Percentiles rank a stretch among this genome's conserved stretches.
These are phyloP conservation scores for Cygnus olor DNA, from an alignment of 2,797 vertebrate species.

Conservation along the genomic window DNA sequence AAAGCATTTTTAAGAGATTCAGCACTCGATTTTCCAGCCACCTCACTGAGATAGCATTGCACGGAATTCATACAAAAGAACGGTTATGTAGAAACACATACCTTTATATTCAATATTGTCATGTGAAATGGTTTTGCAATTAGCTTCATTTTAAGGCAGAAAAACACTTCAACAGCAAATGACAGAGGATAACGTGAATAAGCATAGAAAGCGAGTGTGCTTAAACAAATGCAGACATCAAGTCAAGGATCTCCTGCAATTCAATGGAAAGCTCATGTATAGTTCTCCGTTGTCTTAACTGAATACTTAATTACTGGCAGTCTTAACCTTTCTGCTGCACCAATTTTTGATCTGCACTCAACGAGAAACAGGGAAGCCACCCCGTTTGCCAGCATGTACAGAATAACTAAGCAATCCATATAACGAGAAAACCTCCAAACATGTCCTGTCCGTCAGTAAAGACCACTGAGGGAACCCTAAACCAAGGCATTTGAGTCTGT, in stretches of 20 bases:
- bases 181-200: neutral
- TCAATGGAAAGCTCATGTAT: neutral
- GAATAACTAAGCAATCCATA: neutral
- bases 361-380: neutral
- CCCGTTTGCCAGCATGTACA: neutral
- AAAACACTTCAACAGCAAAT: neutral
- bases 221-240: neutral
- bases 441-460: neutral
- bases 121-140: neutral
- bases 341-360: neutral
- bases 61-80: neutral
- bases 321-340: neutral
- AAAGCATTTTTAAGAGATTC: neutral
- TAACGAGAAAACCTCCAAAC: neutral
- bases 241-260: neutral
- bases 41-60: neutral
- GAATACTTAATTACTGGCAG: neutral
- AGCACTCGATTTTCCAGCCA: neutral
- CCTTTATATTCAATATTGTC: neutral
- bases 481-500: neutral
- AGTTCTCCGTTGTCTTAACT: neutral
- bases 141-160: neutral
- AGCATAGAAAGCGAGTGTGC: neutral
- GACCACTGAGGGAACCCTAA: neutral
- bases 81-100: neutral